phyloP scores from a whole-genome alignment of 2,797 vertebrate species.

The Paramormyrops hopkinsi region DNA sequence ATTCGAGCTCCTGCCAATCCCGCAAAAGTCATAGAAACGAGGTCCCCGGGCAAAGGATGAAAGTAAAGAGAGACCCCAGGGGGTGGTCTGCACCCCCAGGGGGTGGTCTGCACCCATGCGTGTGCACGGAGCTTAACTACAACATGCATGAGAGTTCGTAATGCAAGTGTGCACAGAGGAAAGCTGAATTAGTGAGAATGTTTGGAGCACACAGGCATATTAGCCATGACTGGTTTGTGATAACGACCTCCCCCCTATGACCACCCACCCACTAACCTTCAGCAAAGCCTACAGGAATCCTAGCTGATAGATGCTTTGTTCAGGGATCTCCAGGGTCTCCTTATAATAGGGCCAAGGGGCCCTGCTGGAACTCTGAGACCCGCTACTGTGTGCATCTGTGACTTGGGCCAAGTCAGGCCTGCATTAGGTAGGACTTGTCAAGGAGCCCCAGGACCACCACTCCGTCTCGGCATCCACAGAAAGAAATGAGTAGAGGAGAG shows the following conservation, averaged over 20 bases:
- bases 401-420: background rate
- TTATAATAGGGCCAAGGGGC: conserved; percentile 37
- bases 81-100: background rate
- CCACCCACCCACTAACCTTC: background rate
- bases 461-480: background rate
- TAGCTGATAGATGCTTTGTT: conserved; percentile 36
- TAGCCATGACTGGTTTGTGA: background rate
- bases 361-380: conserved; percentile 20
- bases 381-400: background rate
- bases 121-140: background rate
- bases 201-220: background rate
- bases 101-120: background rate
- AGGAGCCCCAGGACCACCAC: background rate
- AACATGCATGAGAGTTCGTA: conserved; percentile 3
- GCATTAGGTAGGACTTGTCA: background rate
- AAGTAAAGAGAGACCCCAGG: background rate
- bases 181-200: background rate
- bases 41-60: background rate
- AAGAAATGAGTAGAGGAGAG: background rate
- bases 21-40: background rate
- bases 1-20: conserved; percentile 14
- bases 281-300: conserved; percentile 21
- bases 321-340: conserved; percentile 27
- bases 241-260: conserved; percentile 15
- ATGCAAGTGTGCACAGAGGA: background rate